Conservation (phyloP, 2,797 vertebrate species). For the Anguilla marmorata region DNA sequence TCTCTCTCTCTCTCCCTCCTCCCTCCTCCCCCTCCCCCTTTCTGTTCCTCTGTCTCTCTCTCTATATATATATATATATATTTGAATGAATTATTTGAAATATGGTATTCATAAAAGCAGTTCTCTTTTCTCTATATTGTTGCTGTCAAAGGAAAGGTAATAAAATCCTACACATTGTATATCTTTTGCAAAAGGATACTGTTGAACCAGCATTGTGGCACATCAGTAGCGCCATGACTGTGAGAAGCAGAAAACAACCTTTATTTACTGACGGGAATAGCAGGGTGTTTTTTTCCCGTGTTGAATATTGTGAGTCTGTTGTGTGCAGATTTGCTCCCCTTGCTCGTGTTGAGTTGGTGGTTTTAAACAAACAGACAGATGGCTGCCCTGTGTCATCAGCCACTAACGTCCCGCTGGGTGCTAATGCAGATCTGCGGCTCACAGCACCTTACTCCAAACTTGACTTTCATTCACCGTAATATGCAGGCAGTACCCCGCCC, state of each 20-base stretch:
- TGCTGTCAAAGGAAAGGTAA: background rate
- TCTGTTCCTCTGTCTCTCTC: background rate
- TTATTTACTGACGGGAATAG: background rate
- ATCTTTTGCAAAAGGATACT: background rate
- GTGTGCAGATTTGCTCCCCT: background rate
- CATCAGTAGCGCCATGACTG: background rate
- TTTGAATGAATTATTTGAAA: background rate
- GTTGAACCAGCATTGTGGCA: background rate
- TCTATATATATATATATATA: too few relatives aligned
- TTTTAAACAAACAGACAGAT: slow-evolving; percentile 17
- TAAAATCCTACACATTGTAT: background rate
- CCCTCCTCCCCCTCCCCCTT: background rate
- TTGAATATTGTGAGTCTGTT: background rate
- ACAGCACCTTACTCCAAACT: background rate
- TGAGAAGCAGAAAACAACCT: background rate
- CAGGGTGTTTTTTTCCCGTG: background rate
- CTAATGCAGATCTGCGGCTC: slow-evolving; percentile 2
- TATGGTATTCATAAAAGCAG: background rate
- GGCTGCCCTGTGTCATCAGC: slow-evolving; percentile 9
- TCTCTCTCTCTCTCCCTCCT: too few relatives aligned
- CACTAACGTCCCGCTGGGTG: slow-evolving; percentile 2
- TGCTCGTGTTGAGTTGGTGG: background rate
- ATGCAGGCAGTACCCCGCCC: background rate
- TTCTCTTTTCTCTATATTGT: background rate
- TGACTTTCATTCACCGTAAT: background rate